Evolutionary conservation across 1,140 invertebrate genomes (phyloP).

Genomic region (Drosophila arizonae): DNA sequence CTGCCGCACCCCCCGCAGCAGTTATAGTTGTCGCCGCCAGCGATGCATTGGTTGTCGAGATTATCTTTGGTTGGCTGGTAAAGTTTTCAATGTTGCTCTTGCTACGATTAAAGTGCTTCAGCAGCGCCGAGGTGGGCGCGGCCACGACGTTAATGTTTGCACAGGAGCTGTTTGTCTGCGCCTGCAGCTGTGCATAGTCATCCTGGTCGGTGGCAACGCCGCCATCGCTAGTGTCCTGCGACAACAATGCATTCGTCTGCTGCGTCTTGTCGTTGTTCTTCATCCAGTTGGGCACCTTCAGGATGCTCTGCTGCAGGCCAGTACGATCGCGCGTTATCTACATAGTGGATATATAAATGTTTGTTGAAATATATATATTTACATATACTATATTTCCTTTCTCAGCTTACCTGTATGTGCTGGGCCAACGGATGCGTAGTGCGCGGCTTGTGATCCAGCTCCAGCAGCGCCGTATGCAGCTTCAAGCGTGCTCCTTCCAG

Average conservation of each 20-base stretch:
- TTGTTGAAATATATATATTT: background rate
- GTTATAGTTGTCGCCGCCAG: slow-evolving; percentile 25
- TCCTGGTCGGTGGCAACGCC: slow-evolving; percentile 69
- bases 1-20: background rate
- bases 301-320: slow-evolving; percentile 92
- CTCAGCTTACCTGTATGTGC: slow-evolving; percentile 86
- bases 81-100: slow-evolving; percentile 81
- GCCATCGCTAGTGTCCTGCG: slow-evolving; percentile 75
- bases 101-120: slow-evolving; percentile 73
- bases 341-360: background rate
- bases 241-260: slow-evolving; percentile 51
- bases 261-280: slow-evolving; percentile 85
- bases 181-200: slow-evolving; percentile 51
- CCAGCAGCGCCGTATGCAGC: slow-evolving; percentile 90
- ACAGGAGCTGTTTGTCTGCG: slow-evolving; percentile 62
- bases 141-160: slow-evolving; percentile 58
- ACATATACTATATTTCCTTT: no score
- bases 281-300: slow-evolving; percentile 93
- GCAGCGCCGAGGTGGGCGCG: slow-evolving; percentile 29
- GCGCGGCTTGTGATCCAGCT: slow-evolving; percentile 90
- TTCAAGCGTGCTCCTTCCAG: slow-evolving; percentile 95
- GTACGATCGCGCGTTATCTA: slow-evolving; percentile 94
- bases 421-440: slow-evolving; percentile 91
- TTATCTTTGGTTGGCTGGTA: slow-evolving; percentile 77
- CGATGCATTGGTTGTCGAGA: slow-evolving; percentile 65